These are phyloP conservation scores for Agapetus fuscipes DNA, from an alignment of 2,888 invertebrate species.

Conservation along the genomic window DNA sequence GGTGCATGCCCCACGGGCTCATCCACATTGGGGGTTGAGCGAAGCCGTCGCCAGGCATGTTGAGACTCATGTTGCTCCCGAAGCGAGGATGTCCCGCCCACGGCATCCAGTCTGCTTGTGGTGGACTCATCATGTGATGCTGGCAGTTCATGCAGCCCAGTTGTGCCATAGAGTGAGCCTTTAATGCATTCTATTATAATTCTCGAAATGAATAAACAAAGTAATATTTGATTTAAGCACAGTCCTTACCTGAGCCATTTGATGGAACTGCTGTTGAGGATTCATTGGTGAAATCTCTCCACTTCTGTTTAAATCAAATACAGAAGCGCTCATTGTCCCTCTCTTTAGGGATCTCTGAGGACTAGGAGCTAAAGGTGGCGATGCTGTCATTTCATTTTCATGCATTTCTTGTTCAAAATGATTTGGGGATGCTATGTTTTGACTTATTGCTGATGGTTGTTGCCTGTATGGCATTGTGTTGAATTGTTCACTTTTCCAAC, in stretches of 20 bases:
- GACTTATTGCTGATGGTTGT: constrained; percentile 40
- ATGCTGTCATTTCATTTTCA: neutral
- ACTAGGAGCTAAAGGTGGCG: constrained; percentile 33
- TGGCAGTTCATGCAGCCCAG: constrained; percentile 50
- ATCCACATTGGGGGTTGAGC: constrained; percentile 29
- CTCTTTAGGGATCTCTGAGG: constrained; percentile 34
- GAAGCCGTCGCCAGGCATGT: constrained; percentile 35
- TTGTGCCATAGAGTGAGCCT: constrained; percentile 66
- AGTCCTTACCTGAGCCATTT: constrained; percentile 51
- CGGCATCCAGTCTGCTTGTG: constrained; percentile 26
- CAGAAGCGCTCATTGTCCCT: constrained; percentile 43
- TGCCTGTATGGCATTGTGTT: constrained; percentile 57
- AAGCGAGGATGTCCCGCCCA: constrained; percentile 29
- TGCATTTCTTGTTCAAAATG: neutral
- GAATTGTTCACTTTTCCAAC: constrained; percentile 60
- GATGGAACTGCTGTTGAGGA: constrained; percentile 29
- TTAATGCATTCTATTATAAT: too few relatives aligned
- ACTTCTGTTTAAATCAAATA: constrained; percentile 42
- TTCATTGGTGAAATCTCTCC: constrained; percentile 20
- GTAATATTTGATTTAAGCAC: too few relatives aligned
- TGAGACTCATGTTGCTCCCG: constrained; percentile 47
- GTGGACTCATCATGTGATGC: constrained; percentile 30
- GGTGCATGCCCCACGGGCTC: constrained; percentile 25
- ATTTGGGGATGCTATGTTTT: neutral
- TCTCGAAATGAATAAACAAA: too few relatives aligned